Evolutionary conservation across 2,888 invertebrate genomes (phyloP).

Genomic region (Macrophya annulata): DNA sequence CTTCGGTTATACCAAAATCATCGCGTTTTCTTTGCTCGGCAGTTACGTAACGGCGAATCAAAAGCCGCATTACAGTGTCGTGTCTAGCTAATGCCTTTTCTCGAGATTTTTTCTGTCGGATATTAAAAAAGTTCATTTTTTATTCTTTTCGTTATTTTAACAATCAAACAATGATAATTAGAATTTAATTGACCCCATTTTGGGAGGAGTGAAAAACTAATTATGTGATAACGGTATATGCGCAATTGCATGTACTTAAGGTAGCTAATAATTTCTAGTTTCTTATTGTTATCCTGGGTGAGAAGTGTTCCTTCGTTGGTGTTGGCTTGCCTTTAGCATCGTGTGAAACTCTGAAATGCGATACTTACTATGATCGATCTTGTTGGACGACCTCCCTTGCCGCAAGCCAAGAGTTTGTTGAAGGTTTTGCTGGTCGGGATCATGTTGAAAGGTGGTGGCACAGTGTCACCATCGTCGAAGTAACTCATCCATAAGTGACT

Average conservation of each 20-base stretch:
- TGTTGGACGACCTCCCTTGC: conserved; percentile 80
- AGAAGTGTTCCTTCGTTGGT: not conserved
- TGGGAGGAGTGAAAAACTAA: too few species aligned
- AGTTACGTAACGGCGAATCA: conserved; percentile 95
- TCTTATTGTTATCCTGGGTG: conserved; percentile 8
- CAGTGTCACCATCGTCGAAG: conserved; percentile 95
- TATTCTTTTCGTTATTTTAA: not conserved
- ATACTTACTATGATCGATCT: conserved; percentile 84
- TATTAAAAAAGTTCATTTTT: conserved; percentile 7
- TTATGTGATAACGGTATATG: not conserved
- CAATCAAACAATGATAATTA: too few species aligned
- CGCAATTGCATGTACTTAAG: not conserved
- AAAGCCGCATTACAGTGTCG: conserved; percentile 92
- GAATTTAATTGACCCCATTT: too few species aligned
- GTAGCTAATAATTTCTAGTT: not conserved
- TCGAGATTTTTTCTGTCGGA: conserved; percentile 85
- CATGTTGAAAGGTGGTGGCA: conserved; percentile 97
- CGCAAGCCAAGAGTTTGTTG: conserved; percentile 80
- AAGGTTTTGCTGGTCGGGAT: conserved; percentile 92
- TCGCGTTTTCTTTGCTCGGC: conserved; percentile 94
- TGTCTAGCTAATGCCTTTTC: conserved; percentile 88
- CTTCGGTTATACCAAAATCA: conserved; percentile 96
- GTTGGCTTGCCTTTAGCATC: conserved; percentile 13
- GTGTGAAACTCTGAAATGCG: conserved; percentile 24
- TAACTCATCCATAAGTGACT: conserved; percentile 98